These are phyloP conservation scores for Tetraneura akinire DNA, from an alignment of 1,140 invertebrate genomes.

Conservation along the genomic window DNA sequence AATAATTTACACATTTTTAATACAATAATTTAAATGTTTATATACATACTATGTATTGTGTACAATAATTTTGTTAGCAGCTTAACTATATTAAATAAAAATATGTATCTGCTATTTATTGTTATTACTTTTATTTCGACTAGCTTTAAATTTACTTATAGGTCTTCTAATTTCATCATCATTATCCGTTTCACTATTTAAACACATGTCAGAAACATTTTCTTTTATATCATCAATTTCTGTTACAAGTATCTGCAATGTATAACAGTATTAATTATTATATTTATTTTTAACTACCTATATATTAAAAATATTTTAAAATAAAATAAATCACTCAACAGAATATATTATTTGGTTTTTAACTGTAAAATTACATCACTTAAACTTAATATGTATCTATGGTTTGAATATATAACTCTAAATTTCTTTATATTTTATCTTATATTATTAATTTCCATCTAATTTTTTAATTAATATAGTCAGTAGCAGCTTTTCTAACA, in stretches of 20 bases:
- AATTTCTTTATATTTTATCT: too few species aligned
- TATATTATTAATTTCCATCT: too few species aligned
- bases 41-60: slow-evolving; percentile 18
- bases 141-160: slow-evolving; percentile 26
- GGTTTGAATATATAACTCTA: too few species aligned
- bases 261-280: neutral
- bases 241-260: slow-evolving; percentile 38
- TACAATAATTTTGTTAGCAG: slow-evolving; percentile 25
- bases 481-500: too few species aligned
- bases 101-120: neutral
- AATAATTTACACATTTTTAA: slow-evolving; percentile 5
- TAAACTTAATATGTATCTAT: too few species aligned
- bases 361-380: too few species aligned
- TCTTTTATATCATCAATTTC: slow-evolving; percentile 45
- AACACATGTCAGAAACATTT: neutral
- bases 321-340: too few species aligned
- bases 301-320: too few species aligned
- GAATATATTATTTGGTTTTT: too few species aligned
- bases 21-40: slow-evolving; percentile 19
- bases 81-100: slow-evolving; percentile 12
- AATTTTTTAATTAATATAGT: too few species aligned
- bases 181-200: neutral
- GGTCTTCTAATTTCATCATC: neutral
- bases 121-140: slow-evolving; percentile 12
- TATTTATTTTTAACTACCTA: too few species aligned